A percentile compares a stretch with the other conserved stretches of the same genome.
phyloP scores from a whole-genome alignment of 2,888 invertebrate species.

The Hirudinaria manillensis region DNA sequence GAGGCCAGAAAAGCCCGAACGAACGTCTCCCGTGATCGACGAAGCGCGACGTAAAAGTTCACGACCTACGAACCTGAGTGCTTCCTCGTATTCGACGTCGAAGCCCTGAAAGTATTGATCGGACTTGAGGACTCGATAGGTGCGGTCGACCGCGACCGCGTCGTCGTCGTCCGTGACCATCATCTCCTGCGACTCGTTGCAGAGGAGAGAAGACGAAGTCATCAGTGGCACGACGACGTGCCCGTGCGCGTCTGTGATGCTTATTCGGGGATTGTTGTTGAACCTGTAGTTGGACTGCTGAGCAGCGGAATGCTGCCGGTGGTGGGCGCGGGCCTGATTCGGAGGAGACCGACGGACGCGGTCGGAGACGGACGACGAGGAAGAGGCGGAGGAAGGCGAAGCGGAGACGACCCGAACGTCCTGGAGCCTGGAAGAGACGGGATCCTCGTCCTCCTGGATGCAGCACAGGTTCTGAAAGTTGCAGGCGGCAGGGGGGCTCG shows the following conservation, averaged over 20 bases:
- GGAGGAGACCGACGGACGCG: conserved; percentile 4
- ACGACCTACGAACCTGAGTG: conserved; percentile 15
- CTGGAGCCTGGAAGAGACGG: conserved; percentile 30
- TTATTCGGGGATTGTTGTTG: conserved; percentile 71
- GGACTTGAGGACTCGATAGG: neutral
- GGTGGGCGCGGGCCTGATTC: neutral
- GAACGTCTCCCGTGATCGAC: neutral
- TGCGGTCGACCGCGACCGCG: conserved; percentile 4
- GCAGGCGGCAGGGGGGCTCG: conserved; percentile 33
- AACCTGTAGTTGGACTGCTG: conserved; percentile 32
- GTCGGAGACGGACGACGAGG: neutral
- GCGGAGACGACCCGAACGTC: conserved; percentile 15
- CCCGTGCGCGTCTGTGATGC: conserved; percentile 82
- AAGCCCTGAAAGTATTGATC: neutral
- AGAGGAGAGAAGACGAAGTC: conserved; percentile 14
- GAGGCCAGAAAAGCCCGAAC: neutral
- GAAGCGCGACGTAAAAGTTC: neutral
- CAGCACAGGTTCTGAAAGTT: conserved; percentile 51
- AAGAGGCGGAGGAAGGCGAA: conserved; percentile 3
- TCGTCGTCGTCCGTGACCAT: neutral
- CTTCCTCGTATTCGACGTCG: conserved; percentile 23
- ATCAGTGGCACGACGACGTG: conserved; percentile 48
- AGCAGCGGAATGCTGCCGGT: conserved; percentile 3
- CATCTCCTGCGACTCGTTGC: conserved; percentile 16
- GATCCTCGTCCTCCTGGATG: conserved; percentile 51